Evolutionary conservation across 2,113 vertebrate genomes (phyloP), one percentile per base, ranked within the genome.

Genomic region (Trochalopteron elliotii): DNA sequence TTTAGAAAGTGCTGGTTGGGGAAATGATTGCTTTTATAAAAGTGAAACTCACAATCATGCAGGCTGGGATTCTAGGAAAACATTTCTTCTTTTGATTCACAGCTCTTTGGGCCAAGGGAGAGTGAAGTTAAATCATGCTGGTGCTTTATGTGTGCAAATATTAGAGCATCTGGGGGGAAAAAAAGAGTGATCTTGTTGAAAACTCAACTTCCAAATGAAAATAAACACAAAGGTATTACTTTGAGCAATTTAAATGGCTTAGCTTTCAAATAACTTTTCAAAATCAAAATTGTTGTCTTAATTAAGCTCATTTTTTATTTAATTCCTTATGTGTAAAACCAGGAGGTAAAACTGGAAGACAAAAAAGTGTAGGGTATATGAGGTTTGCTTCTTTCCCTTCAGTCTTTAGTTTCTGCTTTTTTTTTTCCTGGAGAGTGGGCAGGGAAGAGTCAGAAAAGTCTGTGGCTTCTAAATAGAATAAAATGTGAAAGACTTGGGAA

Each of bases 221-320:
- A 47, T 56, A 45, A 4, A 3, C 33, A 40, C 0, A 0, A 89
- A 59, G 37, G 69, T 3, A 55, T 5, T 39, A 42, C 7, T 49
- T 23, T 22, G 45, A 85, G 37, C 10, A 53, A 59, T 42, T 68
- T 52, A 52, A 84, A 77, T 21, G 5, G 4, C 3, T 69, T 60
- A 13, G 24, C 17, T 65, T 87, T 65, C 31, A 83, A 77, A 45
- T 55, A 22, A 45, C 2, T 3, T 71, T 76, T 67, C 25, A 84
- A 69, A 91, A n/a, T 53, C 11, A 71, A 65, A 59, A 47, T 8
- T 27, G 1, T 53, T 53, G 14, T 16, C 37, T 42, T 13, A 82
- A 64, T 60, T 52, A 37, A 69, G 15, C 5, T 65, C 20, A 42
- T 37, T 70, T 74, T 85, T 82, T 2, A 21, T 53, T 61, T 64